Conservation (phyloP, 2,113 vertebrate genomes). For the Suricata suricatta region DNA sequence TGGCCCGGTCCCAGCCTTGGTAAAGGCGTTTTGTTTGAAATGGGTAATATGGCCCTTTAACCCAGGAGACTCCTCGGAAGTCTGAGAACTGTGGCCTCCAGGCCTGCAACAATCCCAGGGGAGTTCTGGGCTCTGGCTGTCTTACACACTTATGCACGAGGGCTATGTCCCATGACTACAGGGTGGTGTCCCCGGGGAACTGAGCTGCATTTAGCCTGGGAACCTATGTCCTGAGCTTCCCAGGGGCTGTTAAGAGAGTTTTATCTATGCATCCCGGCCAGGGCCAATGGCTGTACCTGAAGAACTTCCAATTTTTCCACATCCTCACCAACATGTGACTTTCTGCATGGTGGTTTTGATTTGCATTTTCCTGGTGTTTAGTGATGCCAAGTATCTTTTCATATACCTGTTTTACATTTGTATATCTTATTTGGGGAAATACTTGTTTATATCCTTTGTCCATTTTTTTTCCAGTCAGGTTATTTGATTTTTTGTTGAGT, state of each 20-base stretch:
- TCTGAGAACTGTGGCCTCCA: constrained; percentile 5
- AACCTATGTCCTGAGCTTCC: background rate
- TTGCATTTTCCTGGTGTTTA: background rate
- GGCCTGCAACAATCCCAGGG: background rate
- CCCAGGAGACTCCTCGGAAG: background rate
- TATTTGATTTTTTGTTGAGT: background rate
- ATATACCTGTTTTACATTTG: background rate
- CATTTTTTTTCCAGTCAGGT: background rate
- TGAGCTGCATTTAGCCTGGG: background rate
- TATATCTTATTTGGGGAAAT: background rate
- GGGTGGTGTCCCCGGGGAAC: background rate
- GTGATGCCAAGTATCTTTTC: background rate
- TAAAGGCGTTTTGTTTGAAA: constrained; percentile 8
- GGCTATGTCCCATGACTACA: background rate
- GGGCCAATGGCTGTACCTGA: background rate
- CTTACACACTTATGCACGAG: background rate
- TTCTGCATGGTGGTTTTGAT: background rate
- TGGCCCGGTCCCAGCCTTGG: background rate
- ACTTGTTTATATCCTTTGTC: background rate
- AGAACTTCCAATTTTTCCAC: background rate
- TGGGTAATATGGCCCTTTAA: background rate
- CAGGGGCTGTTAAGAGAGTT: background rate
- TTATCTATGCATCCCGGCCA: background rate
- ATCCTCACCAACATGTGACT: background rate
- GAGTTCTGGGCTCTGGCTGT: background rate